phyloP scores from a whole-genome alignment of 2,113 vertebrate genomes.

The Peromyscus leucopus region DNA sequence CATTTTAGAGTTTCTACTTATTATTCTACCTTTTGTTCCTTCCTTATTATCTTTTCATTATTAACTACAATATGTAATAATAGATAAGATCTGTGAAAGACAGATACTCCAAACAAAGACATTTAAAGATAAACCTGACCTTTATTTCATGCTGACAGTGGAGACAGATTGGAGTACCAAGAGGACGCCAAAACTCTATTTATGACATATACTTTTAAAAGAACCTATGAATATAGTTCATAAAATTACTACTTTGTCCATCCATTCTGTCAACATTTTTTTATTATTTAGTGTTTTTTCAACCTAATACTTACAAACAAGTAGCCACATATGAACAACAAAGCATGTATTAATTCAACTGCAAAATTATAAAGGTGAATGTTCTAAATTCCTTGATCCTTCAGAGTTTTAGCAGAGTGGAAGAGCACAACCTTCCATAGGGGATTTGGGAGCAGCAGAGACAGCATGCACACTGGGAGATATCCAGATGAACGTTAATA shows the following conservation, averaged over 20 bases:
- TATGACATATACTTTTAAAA: slow-evolving; percentile 34
- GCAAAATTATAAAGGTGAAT: not conserved
- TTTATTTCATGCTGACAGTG: slow-evolving; percentile 23
- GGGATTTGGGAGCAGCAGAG: not conserved
- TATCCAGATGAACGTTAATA: not conserved
- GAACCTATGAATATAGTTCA: slow-evolving; percentile 11
- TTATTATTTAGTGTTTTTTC: not conserved
- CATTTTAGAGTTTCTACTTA: not conserved
- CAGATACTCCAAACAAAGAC: slow-evolving; percentile 25
- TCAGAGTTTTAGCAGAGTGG: not conserved
- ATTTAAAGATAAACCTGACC: slow-evolving; percentile 49
- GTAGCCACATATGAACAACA: not conserved
- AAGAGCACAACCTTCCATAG: not conserved
- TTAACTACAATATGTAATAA: slow-evolving; percentile 30
- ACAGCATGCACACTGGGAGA: not conserved
- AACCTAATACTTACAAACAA: not conserved
- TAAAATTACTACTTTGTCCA: not conserved
- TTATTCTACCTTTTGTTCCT: slow-evolving; percentile 16
- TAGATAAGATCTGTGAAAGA: not conserved
- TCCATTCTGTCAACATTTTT: not conserved
- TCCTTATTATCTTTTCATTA: slow-evolving; percentile 25
- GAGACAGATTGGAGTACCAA: not conserved
- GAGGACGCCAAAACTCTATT: not conserved
- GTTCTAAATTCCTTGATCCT: not conserved
- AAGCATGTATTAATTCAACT: not conserved